Conservation (phyloP, 2,113 vertebrate species). For the Pseudopodoces humilis region DNA sequence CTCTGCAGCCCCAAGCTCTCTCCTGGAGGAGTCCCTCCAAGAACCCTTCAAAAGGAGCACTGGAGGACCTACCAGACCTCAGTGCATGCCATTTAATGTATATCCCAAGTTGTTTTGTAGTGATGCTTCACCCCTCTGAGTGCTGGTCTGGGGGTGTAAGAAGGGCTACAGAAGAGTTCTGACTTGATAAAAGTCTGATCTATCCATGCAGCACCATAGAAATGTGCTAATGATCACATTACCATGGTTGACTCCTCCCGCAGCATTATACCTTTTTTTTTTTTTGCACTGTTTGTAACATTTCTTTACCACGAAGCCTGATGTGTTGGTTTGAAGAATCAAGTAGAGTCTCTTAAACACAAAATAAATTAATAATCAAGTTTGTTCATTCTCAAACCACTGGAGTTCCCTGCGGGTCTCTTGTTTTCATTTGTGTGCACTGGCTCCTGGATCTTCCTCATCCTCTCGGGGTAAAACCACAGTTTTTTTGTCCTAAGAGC, state of each 20-base stretch:
- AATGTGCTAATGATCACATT: not conserved
- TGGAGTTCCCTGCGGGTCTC: not conserved
- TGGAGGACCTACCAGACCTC: not conserved
- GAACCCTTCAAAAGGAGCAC: not conserved
- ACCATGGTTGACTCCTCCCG: not conserved
- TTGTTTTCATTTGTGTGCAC: not conserved
- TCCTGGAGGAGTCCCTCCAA: not conserved
- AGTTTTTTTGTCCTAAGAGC: not conserved
- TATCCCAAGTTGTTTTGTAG: not conserved
- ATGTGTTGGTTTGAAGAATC: not conserved
- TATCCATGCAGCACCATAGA: not conserved
- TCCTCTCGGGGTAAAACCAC: not conserved
- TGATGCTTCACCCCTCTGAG: not conserved
- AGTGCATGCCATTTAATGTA: not conserved
- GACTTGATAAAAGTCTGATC: not conserved
- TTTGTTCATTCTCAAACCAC: not conserved
- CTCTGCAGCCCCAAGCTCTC: not conserved
- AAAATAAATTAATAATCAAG: not conserved
- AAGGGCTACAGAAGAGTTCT: not conserved
- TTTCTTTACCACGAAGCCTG: not conserved
- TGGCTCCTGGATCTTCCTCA: not conserved
- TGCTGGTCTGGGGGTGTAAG: not conserved
- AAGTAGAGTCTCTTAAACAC: not conserved
- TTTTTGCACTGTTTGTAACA: not conserved
- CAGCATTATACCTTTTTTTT: not conserved